Percentiles rank a stretch among this genome's conserved stretches.
phyloP scores from a whole-genome alignment of 2,797 vertebrate genomes.

The Spondyliosoma cantharus region DNA sequence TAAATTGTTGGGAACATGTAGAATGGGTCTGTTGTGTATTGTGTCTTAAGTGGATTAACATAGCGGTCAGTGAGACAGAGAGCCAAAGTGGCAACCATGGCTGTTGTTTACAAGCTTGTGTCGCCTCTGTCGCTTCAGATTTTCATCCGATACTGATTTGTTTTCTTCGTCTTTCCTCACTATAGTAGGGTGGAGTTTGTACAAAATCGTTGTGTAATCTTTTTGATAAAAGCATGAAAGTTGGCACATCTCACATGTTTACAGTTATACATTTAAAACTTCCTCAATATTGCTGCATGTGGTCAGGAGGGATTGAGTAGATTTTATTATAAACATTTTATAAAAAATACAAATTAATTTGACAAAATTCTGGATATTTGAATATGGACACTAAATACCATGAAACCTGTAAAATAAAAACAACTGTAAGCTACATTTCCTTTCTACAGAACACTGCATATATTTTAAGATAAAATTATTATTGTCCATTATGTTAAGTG shows the following conservation, averaged over 20 bases:
- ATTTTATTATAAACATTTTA: neutral
- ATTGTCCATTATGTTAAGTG: neutral
- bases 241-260: constrained; percentile 41
- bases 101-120: constrained; percentile 77
- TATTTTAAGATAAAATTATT: neutral
- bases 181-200: constrained; percentile 54
- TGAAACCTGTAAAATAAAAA: neutral
- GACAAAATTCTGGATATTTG: neutral
- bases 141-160: constrained; percentile 63
- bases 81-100: constrained; percentile 78
- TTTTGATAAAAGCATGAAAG: constrained; percentile 59
- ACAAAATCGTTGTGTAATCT: constrained; percentile 68
- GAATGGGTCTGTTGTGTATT: constrained; percentile 65
- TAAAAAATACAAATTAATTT: neutral
- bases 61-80: constrained; percentile 77
- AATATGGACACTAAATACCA: neutral
- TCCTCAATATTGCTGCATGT: neutral
- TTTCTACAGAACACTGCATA: neutral
- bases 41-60: constrained; percentile 83
- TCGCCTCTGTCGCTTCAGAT: constrained; percentile 70
- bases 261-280: constrained; percentile 19
- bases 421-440: neutral
- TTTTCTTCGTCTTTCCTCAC: constrained; percentile 59
- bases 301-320: neutral
- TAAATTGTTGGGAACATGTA: constrained; percentile 40